Evolutionary conservation across 2,113 vertebrate species (phyloP).

Genomic region (Ictidomys tridecemlineatus): DNA sequence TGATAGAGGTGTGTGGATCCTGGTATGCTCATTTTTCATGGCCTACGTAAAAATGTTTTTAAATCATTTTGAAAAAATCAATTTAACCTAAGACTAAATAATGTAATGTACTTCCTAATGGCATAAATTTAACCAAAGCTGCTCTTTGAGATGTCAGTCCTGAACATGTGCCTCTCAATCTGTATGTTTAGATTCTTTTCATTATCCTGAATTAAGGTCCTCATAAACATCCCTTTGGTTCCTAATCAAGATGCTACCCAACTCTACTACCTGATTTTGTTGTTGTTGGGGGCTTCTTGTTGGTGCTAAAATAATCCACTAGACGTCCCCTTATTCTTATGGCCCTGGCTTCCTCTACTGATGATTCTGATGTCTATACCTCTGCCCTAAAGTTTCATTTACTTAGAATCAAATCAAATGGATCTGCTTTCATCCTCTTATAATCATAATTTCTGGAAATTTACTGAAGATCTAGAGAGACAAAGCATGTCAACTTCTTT

Average conservation of each 20-base stretch:
- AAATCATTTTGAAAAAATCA: slow-evolving; percentile 15
- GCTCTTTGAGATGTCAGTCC: too few relatives aligned
- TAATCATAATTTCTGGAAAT: background rate
- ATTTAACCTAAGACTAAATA: background rate
- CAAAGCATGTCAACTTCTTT: background rate
- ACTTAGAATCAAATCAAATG: background rate
- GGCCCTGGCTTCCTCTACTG: background rate
- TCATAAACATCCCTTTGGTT: background rate
- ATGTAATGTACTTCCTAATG: background rate
- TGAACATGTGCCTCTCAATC: background rate
- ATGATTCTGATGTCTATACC: background rate
- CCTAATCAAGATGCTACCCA: background rate
- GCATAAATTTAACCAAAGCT: background rate
- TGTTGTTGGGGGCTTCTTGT: background rate
- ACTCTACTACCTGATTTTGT: background rate
- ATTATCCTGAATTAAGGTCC: background rate
- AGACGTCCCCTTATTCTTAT: background rate
- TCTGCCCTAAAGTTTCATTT: background rate
- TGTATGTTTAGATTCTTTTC: background rate
- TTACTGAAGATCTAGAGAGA: background rate
- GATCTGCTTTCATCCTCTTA: too few relatives aligned
- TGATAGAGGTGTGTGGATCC: background rate
- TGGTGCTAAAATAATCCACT: background rate
- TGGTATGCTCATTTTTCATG: background rate
- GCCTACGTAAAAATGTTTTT: background rate